Evolutionary conservation across 2,797 vertebrate species (phyloP), one percentile per base, ranked within the genome.

Genomic region (Pseudopleuronectes americanus): DNA sequence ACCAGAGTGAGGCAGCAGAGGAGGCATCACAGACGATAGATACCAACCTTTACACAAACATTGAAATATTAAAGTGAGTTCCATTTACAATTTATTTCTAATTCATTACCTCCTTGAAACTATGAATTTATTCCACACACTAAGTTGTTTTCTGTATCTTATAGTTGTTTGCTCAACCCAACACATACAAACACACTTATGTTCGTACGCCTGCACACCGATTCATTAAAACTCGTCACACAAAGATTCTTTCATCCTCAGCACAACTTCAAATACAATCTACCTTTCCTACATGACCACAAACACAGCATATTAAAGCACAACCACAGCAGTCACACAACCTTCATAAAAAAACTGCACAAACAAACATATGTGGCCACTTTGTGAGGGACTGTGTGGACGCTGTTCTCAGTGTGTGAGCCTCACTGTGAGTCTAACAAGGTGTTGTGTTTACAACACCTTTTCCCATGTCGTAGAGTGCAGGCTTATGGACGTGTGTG

Each of bases 401-500:
- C 28, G 55, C 31, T 64, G 78, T 76, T 53, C 6, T 1, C 48
- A 3, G 77, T 31, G 64, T 1, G 41, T 62, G 49, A 57, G 70
- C 36, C n/a, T 26, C 4, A 6, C 31, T 62, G 66, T 71, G 56
- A 76, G 36, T 53, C 21, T 4, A 75, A 53, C 22, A 45, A 83
- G 87, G 70, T 80, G 84, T 69, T 64, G 67, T 77, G 80, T 74
- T 86, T 61, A 64, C 10, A n/a, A 31, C 68, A 76, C 49, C 45
- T 57, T 57, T 38, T 28, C 21, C 13, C 56, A 13, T 58, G 49
- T 47, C 43, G 45, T 33, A 14, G n/a, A 14, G n/a, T 17, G 19
- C 9, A 10, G 6, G 14, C 12, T 67, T 58, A 41, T 23, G n/a
- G 43, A 65, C 21, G 74, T 72, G 77, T 74, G 54, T 67, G 43